Conservation (phyloP, 2,888 invertebrate species). For the Pimpla rufipes region DNA sequence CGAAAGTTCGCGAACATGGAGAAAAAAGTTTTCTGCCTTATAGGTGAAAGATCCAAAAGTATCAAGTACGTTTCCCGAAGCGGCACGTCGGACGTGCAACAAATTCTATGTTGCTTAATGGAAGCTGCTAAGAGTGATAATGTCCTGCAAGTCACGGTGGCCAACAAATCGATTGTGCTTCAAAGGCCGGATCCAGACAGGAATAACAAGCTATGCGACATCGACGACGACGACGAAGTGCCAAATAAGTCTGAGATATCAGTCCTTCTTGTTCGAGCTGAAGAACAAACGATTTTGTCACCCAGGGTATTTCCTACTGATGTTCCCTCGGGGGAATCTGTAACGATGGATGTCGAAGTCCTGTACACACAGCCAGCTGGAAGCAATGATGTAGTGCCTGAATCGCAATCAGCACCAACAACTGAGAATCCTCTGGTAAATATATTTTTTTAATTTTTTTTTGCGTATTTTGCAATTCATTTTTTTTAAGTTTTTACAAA, state of each 20-base stretch:
- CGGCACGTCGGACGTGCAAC: not conserved
- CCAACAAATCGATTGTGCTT: slow-evolving; percentile 25
- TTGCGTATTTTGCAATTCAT: not conserved
- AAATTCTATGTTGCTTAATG: slow-evolving; percentile 11
- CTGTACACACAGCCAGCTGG: slow-evolving; percentile 14
- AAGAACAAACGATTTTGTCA: too few species aligned
- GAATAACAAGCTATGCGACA: slow-evolving; percentile 18
- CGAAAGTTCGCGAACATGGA: too few species aligned
- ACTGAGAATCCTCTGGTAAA: not conserved
- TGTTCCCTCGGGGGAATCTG: slow-evolving; percentile 4
- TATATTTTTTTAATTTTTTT: not conserved
- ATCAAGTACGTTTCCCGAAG: not conserved
- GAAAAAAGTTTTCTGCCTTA: slow-evolving; percentile 24
- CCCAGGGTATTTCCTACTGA: not conserved
- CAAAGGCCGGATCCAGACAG: slow-evolving; percentile 4
- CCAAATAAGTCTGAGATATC: not conserved
- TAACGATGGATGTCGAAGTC: slow-evolving; percentile 13
- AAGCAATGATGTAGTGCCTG: not conserved
- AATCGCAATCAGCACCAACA: not conserved
- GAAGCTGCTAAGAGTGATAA: slow-evolving; percentile 16
- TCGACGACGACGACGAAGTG: slow-evolving; percentile 17
- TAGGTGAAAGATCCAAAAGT: slow-evolving; percentile 1
- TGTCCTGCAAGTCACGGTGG: not conserved
- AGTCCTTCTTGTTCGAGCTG: not conserved
- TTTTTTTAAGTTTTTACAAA: too few species aligned